A percentile compares a stretch with the other conserved stretches of the same genome.
Conservation (phyloP, 2,888 invertebrate genomes). For the Daptonema setosum region DNA sequence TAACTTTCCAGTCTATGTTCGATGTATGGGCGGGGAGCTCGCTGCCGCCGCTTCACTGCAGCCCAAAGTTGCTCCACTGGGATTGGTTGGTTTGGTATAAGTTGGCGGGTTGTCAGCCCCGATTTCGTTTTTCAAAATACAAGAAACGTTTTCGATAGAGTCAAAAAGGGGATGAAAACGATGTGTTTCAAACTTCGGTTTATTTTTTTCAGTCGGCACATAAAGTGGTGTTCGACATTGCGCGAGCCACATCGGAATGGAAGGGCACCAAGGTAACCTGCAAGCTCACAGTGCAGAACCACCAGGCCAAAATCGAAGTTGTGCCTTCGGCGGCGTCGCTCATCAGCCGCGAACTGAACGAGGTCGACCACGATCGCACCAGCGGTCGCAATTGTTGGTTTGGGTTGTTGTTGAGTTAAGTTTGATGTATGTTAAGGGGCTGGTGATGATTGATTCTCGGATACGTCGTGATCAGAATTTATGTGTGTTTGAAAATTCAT, state of each 20-base stretch:
- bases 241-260: background rate
- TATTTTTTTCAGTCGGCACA: background rate
- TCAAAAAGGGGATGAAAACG: too few relatives aligned
- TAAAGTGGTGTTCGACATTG: background rate
- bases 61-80: background rate
- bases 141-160: too few relatives aligned
- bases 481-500: too few relatives aligned
- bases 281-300: conserved; percentile 81
- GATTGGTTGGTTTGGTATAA: background rate
- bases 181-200: too few relatives aligned
- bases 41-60: background rate
- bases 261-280: conserved; percentile 51
- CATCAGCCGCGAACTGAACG: background rate
- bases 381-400: background rate
- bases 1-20: background rate
- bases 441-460: background rate
- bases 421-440: background rate
- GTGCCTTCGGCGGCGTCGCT: background rate
- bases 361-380: background rate
- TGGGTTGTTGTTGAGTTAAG: background rate
- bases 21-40: background rate
- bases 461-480: too few relatives aligned
- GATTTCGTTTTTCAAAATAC: background rate
- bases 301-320: conserved; percentile 78
- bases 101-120: background rate